phyloP scores from a whole-genome alignment of 2,113 vertebrate species.

The Corythornis vintsioides region DNA sequence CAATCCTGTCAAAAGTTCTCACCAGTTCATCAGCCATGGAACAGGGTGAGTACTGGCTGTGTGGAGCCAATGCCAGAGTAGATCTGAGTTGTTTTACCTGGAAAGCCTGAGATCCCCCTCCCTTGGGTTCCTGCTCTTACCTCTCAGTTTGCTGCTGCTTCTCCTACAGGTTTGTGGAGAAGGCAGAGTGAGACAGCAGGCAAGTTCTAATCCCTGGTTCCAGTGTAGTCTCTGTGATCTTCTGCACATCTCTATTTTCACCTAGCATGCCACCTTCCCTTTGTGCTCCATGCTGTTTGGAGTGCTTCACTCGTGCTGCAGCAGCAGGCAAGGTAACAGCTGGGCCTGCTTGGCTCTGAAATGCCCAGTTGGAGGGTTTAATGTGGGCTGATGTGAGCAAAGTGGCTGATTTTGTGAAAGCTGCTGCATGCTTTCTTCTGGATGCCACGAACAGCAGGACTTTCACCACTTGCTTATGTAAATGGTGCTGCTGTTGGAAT shows the following conservation, averaged over 20 bases:
- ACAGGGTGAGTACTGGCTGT: not conserved
- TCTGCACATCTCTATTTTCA: not conserved
- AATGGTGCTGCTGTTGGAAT: not conserved
- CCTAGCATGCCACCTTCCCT: not conserved
- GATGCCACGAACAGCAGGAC: not conserved
- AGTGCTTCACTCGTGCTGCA: constrained; percentile 5
- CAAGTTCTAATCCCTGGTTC: not conserved
- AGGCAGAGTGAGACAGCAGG: not conserved
- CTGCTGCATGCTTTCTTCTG: not conserved
- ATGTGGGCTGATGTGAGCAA: not conserved
- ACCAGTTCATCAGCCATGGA: not conserved
- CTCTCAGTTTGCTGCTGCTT: not conserved
- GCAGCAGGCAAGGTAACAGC: constrained; percentile 23
- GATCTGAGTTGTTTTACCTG: not conserved
- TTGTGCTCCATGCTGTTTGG: constrained; percentile 11
- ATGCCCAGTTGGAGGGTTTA: not conserved
- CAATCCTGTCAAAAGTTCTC: not conserved
- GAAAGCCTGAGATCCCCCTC: not conserved
- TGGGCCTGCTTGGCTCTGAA: not conserved
- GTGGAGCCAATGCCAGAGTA: not conserved
- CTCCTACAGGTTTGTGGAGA: not conserved
- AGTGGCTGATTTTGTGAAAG: not conserved
- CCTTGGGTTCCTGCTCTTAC: not conserved
- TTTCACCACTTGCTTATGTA: not conserved
- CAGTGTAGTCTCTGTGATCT: not conserved